Conservation (phyloP, 2,888 invertebrate species). For the Bembecia ichneumoniformis region DNA sequence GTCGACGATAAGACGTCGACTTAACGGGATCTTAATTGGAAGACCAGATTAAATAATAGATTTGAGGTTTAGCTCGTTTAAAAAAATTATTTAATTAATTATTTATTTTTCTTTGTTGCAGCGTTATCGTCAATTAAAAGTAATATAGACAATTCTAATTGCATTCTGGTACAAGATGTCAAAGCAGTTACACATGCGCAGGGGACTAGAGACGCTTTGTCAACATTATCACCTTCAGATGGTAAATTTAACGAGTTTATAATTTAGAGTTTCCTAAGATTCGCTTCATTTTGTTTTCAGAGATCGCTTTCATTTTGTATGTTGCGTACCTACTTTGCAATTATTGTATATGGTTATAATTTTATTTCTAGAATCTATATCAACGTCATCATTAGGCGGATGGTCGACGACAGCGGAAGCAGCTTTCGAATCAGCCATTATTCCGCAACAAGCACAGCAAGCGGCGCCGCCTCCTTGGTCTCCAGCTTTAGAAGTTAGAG, state of each 20-base stretch:
- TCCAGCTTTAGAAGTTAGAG: constrained; percentile 83
- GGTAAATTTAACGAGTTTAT: constrained; percentile 33
- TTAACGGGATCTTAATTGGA: constrained; percentile 53
- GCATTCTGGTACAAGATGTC: constrained; percentile 90
- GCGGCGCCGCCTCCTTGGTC: constrained; percentile 85
- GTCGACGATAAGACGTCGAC: constrained; percentile 41
- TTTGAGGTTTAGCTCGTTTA: constrained; percentile 24
- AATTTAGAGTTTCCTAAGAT: neutral
- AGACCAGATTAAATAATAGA: constrained; percentile 35
- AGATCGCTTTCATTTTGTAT: neutral
- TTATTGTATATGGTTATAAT: constrained; percentile 15
- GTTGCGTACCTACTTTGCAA: constrained; percentile 1
- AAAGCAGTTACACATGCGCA: constrained; percentile 91
- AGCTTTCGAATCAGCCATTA: constrained; percentile 68
- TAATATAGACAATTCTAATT: constrained; percentile 89
- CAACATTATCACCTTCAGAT: constrained; percentile 64
- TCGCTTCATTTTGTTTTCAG: neutral
- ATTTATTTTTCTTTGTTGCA: constrained; percentile 65
- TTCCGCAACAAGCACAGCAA: constrained; percentile 79
- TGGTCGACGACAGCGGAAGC: constrained; percentile 70
- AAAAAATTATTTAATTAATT: constrained; percentile 1
- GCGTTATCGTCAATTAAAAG: constrained; percentile 92
- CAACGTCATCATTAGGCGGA: constrained; percentile 59
- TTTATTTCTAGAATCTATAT: constrained; percentile 75
- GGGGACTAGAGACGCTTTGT: constrained; percentile 81